phyloP scores from a whole-genome alignment of 2,888 invertebrate species.

The Uloborus plumipes region DNA sequence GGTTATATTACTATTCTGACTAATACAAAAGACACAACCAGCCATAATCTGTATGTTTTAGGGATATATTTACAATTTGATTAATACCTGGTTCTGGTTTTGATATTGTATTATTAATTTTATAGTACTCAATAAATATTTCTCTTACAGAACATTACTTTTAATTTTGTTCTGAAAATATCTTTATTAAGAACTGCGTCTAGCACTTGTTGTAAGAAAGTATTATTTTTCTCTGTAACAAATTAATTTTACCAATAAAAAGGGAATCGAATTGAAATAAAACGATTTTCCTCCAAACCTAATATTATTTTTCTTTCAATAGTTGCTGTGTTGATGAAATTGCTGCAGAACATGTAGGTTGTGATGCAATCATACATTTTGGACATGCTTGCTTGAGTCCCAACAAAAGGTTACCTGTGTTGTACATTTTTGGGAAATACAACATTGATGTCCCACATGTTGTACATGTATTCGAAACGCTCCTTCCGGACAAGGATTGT shows the following conservation, averaged over 20 bases:
- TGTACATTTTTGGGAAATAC: constrained; percentile 80
- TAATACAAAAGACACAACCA: no score
- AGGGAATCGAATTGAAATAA: neutral
- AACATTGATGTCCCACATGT: constrained; percentile 74
- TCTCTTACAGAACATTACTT: neutral
- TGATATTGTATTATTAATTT: no score
- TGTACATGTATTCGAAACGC: constrained; percentile 68
- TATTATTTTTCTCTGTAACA: neutral
- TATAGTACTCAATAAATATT: no score
- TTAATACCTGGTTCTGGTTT: no score
- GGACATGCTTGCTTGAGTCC: constrained; percentile 89
- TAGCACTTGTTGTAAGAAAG: neutral
- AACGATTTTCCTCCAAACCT: neutral
- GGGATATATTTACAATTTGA: no score
- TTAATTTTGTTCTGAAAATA: neutral
- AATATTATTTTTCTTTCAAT: constrained; percentile 68
- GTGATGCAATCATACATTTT: constrained; percentile 90
- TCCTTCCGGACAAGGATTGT: constrained; percentile 67
- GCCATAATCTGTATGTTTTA: no score
- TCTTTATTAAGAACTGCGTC: neutral
- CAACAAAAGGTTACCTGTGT: constrained; percentile 81
- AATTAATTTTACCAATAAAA: neutral
- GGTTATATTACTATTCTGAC: no score
- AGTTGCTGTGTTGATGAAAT: constrained; percentile 93
- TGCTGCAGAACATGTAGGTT: constrained; percentile 87